A percentile compares a stretch with the other conserved stretches of the same genome.
Conservation (phyloP, 2,888 invertebrate species). For the Adineta ricciae region DNA sequence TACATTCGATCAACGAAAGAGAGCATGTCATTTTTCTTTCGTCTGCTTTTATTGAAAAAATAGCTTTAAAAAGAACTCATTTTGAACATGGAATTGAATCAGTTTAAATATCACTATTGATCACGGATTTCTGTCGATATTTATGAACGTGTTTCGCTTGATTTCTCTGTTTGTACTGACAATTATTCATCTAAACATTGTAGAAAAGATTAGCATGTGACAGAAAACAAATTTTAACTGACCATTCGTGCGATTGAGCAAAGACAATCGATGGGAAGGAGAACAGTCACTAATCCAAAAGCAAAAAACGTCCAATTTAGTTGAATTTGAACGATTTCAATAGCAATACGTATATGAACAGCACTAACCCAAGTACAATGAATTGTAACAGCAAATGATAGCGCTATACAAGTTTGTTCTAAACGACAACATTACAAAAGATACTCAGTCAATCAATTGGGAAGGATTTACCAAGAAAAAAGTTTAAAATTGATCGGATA, state of each 20-base stretch:
- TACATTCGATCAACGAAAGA: background rate
- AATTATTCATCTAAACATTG: background rate
- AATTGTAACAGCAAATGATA: background rate
- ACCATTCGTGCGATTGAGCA: background rate
- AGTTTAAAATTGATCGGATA: background rate
- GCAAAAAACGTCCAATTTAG: background rate
- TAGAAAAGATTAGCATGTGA: background rate
- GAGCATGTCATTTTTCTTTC: no score
- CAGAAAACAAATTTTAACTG: background rate
- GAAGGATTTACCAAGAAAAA: background rate
- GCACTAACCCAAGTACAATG: background rate
- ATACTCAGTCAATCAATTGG: background rate
- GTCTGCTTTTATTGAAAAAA: background rate
- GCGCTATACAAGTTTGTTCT: background rate
- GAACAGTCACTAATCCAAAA: background rate
- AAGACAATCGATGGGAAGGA: background rate
- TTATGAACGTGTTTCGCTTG: background rate
- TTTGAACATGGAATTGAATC: background rate
- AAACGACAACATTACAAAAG: background rate
- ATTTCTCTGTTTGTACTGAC: background rate
- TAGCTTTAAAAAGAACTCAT: background rate
- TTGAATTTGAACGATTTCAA: background rate
- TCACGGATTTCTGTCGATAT: background rate
- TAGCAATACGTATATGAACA: background rate
- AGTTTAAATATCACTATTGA: background rate